Base-by-base conservation (phyloP, 2,113 vertebrate genomes). In the Lagopus leucura region DNA sequence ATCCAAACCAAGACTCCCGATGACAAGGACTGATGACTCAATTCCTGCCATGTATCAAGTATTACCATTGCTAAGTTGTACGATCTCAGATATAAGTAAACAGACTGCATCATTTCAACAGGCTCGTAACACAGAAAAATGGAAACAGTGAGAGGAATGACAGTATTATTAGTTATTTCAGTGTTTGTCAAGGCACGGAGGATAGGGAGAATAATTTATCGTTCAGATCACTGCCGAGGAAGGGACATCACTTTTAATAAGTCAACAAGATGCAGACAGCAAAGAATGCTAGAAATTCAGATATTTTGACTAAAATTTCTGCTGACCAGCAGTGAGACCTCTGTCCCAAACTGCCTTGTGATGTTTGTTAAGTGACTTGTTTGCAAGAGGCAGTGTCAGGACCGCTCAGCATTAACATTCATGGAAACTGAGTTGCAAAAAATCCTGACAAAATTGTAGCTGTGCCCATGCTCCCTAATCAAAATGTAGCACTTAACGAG, bases 91-190 rank as follows among this genome's bases (percentile, higher is more conserved):
- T 72, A 4, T 22, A 66, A 95, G 76, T 52, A 96, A 94, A 78
- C 90, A 93, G 79, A 76, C 24, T 5, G 1, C 92, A 88, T 65
- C 78, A 63, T 43, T 82, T 80, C 92, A 76, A 34, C 82, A 94
- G 82, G 50, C 71, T 24, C 54, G 42, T 40, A 93, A 89, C 78
- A 47, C 70, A 57, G 84, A 93, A 72, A 71, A 89, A 92, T 77
- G 88, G 82, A 22, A 88, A 48, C 85, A 67, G 1, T 36, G 76
- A 70, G 82, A 86, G 52, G 85, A 81, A 65, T 32, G 85, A 77
- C 92, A 93, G 70, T n/a, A n/a, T 86, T 67, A 89, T 94, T 91
- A 86, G 69, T 88, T 92, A 92, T 80, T 92, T 81, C 67, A 61
- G 55, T 64, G 20, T 92, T 91, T 85, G 75, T 77, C 87, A 80